phyloP scores from a whole-genome alignment of 2,888 invertebrate species.

The Pteria penguin region DNA sequence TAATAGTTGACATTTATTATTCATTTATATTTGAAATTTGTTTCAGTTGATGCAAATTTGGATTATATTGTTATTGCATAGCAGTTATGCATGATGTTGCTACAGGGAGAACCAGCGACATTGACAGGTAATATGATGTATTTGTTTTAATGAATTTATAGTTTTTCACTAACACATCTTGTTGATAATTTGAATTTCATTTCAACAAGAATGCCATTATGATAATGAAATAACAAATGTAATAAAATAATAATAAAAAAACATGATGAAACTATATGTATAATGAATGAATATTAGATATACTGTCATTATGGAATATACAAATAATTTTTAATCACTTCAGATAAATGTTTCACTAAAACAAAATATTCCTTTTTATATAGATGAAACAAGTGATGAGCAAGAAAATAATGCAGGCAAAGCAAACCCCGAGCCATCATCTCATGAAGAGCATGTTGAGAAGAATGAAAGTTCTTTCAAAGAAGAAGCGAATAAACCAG shows the following conservation, averaged over 20 bases:
- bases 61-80: not conserved
- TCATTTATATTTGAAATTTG: not conserved
- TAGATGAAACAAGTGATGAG: slow-evolving; percentile 1
- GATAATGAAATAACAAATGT: too few species aligned
- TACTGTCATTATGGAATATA: not conserved
- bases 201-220: not conserved
- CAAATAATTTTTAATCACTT: not conserved
- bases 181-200: not conserved
- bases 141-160: not conserved
- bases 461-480: not conserved
- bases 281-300: not conserved
- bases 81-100: not conserved
- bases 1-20: not conserved
- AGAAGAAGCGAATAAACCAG: not conserved
- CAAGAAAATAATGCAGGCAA: not conserved
- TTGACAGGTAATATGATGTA: not conserved
- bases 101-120: not conserved
- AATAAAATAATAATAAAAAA: too few species aligned
- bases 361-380: not conserved
- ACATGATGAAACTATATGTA: too few species aligned
- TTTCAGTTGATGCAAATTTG: not conserved
- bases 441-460: too few species aligned
- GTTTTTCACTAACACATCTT: not conserved
- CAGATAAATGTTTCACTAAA: not conserved
- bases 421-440: not conserved